phyloP scores from a whole-genome alignment of 1,140 invertebrate species.

The Bombus pyrosoma region DNA sequence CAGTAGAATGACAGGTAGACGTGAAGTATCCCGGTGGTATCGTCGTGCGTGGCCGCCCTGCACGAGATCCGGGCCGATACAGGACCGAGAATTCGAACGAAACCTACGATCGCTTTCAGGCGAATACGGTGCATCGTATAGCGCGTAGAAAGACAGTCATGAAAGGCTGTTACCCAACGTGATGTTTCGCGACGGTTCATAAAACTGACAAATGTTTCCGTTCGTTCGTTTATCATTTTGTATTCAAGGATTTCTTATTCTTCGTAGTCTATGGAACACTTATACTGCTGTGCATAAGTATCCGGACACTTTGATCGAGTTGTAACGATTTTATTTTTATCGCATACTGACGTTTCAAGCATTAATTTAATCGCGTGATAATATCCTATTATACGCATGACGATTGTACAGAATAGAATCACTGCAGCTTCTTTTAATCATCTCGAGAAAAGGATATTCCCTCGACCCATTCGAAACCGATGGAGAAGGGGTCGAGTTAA shows the following conservation, averaged over 20 bases:
- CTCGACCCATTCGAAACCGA: background rate
- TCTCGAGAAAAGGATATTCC: background rate
- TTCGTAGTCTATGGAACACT: too few relatives aligned
- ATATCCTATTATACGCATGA: too few relatives aligned
- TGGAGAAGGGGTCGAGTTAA: conserved; percentile 1
- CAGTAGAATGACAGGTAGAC: conserved; percentile 37
- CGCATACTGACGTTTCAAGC: too few relatives aligned
- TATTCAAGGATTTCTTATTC: too few relatives aligned
- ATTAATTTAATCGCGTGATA: too few relatives aligned
- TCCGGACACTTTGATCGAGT: too few relatives aligned
- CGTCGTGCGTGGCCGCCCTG: conserved; percentile 18
- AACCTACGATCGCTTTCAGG: background rate
- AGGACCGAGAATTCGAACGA: background rate
- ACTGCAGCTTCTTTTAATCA: background rate
- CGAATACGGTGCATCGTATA: background rate
- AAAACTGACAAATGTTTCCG: too few relatives aligned
- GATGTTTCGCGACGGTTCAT: background rate
- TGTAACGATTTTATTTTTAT: too few relatives aligned
- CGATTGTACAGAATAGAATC: too few relatives aligned
- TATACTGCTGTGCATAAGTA: too few relatives aligned
- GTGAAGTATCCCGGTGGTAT: background rate
- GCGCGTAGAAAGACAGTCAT: background rate
- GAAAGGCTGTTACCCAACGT: background rate
- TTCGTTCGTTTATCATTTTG: too few relatives aligned
- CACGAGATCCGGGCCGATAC: conserved; percentile 26